Conservation (phyloP, 2,888 invertebrate species). For the Baccha elongata region DNA sequence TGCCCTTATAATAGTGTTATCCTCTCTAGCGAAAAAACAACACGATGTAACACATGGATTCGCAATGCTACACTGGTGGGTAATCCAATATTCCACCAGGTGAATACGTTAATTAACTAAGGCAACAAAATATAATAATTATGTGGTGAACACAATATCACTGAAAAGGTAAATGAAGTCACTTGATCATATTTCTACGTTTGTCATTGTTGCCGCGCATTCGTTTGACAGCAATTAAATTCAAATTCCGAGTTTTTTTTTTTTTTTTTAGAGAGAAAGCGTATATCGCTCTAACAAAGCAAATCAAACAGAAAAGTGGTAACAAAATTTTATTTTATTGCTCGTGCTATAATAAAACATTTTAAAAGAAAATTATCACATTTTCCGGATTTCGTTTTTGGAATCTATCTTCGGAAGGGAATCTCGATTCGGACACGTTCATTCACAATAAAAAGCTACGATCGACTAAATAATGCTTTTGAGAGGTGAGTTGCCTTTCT, state of each 20-base stretch:
- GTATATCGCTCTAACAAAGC: slow-evolving; percentile 12
- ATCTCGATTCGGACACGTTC: slow-evolving; percentile 34
- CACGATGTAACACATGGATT: slow-evolving; percentile 64
- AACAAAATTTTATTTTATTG: slow-evolving; percentile 6
- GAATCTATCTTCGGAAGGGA: slow-evolving; percentile 3
- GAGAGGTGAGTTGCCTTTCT: slow-evolving; percentile 70
- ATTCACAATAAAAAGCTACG: slow-evolving; percentile 60
- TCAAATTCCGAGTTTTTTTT: too few relatives aligned
- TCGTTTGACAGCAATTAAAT: slow-evolving; percentile 25
- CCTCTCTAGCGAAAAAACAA: slow-evolving; percentile 36
- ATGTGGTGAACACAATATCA: slow-evolving; percentile 51
- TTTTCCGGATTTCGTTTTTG: slow-evolving; percentile 25
- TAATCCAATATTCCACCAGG: slow-evolving; percentile 67
- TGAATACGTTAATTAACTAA: slow-evolving; percentile 67
- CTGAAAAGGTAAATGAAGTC: slow-evolving; percentile 49
- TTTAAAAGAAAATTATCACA: slow-evolving; percentile 31
- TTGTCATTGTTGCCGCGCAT: slow-evolving; percentile 45
- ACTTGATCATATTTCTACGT: slow-evolving; percentile 62
- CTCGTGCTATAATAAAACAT: slow-evolving; percentile 14
- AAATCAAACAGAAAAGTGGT: slow-evolving; percentile 18
- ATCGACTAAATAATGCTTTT: slow-evolving; percentile 68
- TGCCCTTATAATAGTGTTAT: neutral
- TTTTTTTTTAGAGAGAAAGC: too few relatives aligned
- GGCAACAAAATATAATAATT: slow-evolving; percentile 36
- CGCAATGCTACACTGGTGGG: slow-evolving; percentile 41